Percentiles rank a stretch among this genome's conserved stretches.
Conservation (phyloP, 2,888 invertebrate genomes). For the Sclerodermus sp. region DNA sequence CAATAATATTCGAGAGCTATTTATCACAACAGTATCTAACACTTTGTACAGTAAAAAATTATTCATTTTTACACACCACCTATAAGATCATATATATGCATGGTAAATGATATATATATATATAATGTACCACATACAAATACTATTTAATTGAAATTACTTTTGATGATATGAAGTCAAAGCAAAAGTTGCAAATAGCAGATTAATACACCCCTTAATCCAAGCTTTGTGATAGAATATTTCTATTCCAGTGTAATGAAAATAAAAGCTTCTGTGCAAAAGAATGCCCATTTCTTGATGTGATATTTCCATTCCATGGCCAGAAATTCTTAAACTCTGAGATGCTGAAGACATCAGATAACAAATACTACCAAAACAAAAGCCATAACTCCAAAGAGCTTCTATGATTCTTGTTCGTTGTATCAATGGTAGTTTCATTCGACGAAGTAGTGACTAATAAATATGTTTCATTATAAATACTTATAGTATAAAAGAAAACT, state of each 20-base stretch:
- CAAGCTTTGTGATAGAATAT: conserved; percentile 32
- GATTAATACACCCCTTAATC: conserved; percentile 35
- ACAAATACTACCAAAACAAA: conserved; percentile 34
- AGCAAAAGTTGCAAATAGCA: conserved; percentile 36
- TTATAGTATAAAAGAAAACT: too few species aligned
- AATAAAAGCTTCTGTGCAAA: conserved; percentile 39
- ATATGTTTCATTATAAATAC: conserved; percentile 8
- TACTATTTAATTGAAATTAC: conserved; percentile 17
- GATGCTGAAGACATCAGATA: conserved; percentile 25
- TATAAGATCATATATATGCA: conserved; percentile 9
- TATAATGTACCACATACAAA: background rate
- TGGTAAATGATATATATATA: background rate
- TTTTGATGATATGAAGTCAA: conserved; percentile 33
- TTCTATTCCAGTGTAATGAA: conserved; percentile 33
- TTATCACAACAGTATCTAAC: conserved; percentile 26
- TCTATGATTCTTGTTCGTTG: conserved; percentile 35
- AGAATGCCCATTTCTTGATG: conserved; percentile 29
- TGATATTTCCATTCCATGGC: conserved; percentile 16
- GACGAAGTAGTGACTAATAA: conserved; percentile 34
- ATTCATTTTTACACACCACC: conserved; percentile 24
- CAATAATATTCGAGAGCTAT: conserved; percentile 30
- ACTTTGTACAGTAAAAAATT: conserved; percentile 33
- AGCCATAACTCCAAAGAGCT: conserved; percentile 36
- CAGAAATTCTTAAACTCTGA: conserved; percentile 14
- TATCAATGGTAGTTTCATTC: conserved; percentile 33